A percentile compares a stretch with the other conserved stretches of the same genome.
Conservation (phyloP, 2,888 invertebrate species). For the Cephus runcator region DNA sequence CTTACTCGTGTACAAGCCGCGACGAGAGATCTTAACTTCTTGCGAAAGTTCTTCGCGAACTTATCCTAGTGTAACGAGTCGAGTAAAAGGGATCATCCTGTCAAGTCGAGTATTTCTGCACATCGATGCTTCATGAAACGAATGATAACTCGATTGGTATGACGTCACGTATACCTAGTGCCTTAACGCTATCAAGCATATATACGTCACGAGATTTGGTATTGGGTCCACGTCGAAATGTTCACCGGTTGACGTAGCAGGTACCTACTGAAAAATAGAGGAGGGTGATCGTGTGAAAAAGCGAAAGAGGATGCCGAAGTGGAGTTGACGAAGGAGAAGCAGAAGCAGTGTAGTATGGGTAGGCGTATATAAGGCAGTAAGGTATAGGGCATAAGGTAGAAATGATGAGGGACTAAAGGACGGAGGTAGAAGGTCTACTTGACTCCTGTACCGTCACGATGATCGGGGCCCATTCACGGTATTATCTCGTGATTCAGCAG, state of each 20-base stretch:
- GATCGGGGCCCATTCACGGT: slow-evolving; percentile 36
- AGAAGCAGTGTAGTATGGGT: not conserved
- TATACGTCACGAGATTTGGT: not conserved
- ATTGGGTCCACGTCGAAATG: not conserved
- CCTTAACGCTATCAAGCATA: not conserved
- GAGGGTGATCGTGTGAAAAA: not conserved
- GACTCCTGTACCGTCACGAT: slow-evolving; percentile 22
- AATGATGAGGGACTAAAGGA: slow-evolving; percentile 5
- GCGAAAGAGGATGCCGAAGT: not conserved
- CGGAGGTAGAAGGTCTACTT: slow-evolving; percentile 1
- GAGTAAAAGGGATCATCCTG: not conserved
- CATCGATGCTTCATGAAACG: not conserved
- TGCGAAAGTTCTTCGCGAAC: not conserved
- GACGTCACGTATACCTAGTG: not conserved
- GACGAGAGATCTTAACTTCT: not conserved
- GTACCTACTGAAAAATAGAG: not conserved
- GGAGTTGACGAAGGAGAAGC: not conserved
- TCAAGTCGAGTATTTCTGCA: not conserved
- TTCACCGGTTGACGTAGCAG: not conserved
- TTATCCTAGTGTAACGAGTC: not conserved
- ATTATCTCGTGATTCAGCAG: slow-evolving; percentile 46
- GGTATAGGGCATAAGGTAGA: slow-evolving; percentile 9
- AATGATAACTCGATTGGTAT: not conserved
- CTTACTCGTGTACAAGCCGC: not conserved
- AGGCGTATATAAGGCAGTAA: not conserved